Percentiles rank a stretch among this genome's conserved stretches.
Evolutionary conservation across 2,113 vertebrate genomes (phyloP).

Genomic region (Pandion haliaetus): DNA sequence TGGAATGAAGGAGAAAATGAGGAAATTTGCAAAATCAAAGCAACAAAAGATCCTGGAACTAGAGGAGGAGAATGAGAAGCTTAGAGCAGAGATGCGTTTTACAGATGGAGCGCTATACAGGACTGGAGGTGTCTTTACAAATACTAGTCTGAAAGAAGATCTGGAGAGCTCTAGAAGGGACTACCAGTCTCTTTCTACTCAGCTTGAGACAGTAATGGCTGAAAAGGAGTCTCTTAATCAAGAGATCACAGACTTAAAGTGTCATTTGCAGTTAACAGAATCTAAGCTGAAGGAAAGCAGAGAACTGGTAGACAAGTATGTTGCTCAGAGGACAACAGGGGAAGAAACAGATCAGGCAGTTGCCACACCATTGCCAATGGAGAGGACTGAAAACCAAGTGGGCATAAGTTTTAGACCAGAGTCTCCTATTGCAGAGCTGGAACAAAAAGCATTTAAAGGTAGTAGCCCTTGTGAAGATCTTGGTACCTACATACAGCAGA

Average conservation of each 20-base stretch:
- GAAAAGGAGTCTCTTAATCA: conserved; percentile 68
- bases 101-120: neutral
- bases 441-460: neutral
- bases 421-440: neutral
- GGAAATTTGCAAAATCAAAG: conserved; percentile 95
- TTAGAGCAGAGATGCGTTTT: conserved; percentile 68
- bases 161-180: conserved; percentile 52
- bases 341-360: conserved; percentile 23
- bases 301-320: neutral
- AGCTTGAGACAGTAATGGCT: conserved; percentile 50
- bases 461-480: conserved; percentile 1
- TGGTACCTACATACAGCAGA: conserved; percentile 24
- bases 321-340: neutral
- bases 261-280: conserved; percentile 54
- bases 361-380: neutral
- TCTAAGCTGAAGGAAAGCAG: conserved; percentile 45
- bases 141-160: conserved; percentile 53
- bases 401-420: neutral
- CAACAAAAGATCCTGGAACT: conserved; percentile 95
- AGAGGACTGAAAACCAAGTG: conserved; percentile 9
- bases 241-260: conserved; percentile 61
- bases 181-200: conserved; percentile 47
- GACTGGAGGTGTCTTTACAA: conserved; percentile 33
- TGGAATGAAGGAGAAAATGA: conserved; percentile 92
- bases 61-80: conserved; percentile 92